Percentiles rank a stretch among this genome's conserved stretches.
Evolutionary conservation across 2,797 vertebrate species (phyloP).

Genomic region (Mus minutoides): DNA sequence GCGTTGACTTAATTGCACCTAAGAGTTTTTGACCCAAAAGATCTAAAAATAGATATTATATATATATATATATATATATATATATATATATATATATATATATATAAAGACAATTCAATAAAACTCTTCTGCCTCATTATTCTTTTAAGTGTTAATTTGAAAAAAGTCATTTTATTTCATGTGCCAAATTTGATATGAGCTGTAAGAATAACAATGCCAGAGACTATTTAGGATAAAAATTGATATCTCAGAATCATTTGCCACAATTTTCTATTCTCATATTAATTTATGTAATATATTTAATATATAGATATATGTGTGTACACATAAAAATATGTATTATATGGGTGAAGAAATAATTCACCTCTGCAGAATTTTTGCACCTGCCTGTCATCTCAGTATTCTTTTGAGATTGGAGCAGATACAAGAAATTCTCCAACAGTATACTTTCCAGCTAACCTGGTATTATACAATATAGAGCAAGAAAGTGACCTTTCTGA

Average conservation of each 20-base stretch:
- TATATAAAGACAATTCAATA: neutral
- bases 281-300: neutral
- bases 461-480: neutral
- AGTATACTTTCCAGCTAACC: no score
- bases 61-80: no score
- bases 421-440: neutral
- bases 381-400: neutral
- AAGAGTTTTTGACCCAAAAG: neutral
- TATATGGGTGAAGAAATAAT: neutral
- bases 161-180: neutral
- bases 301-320: neutral
- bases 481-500: neutral
- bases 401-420: neutral
- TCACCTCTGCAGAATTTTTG: neutral
- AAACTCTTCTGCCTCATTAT: neutral
- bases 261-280: neutral
- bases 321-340: no score
- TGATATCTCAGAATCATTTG: neutral
- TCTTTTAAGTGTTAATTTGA: neutral
- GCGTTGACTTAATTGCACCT: neutral
- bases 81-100: no score
- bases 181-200: neutral
- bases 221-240: neutral
- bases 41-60: neutral
- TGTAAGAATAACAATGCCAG: neutral